These are phyloP conservation scores for Somateria mollissima DNA, from an alignment of 2,797 vertebrate species.

Conservation along the genomic window DNA sequence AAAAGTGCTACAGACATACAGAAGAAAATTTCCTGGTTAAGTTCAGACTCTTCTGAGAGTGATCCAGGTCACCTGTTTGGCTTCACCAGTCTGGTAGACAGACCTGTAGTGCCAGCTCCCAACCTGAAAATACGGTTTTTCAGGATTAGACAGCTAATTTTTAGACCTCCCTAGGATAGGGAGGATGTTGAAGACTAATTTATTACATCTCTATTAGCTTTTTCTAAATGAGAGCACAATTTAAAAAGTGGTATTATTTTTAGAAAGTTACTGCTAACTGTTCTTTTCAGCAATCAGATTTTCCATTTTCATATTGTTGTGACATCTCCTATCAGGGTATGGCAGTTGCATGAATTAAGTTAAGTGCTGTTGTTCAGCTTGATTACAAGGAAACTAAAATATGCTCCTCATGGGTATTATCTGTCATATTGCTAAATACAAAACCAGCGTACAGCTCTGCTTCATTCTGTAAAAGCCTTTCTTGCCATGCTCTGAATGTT, in stretches of 20 bases:
- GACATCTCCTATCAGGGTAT: slow-evolving; percentile 41
- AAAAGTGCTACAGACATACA: not conserved
- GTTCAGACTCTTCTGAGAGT: not conserved
- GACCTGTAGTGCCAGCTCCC: not conserved
- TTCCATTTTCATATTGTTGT: slow-evolving; percentile 45
- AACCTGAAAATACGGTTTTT: not conserved
- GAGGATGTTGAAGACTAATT: not conserved
- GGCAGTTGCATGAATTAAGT: slow-evolving; percentile 59
- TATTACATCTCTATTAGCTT: not conserved
- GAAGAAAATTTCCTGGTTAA: not conserved
- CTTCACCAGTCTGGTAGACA: not conserved
- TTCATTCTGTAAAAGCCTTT: not conserved
- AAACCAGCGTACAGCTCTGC: not conserved
- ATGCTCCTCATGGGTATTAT: slow-evolving; percentile 2
- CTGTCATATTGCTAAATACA: slow-evolving; percentile 8
- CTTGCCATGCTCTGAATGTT: not conserved
- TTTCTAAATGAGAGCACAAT: not conserved
- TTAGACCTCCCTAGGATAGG: not conserved
- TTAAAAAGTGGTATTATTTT: not conserved
- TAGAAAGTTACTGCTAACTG: slow-evolving; percentile 22
- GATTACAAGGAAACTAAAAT: slow-evolving; percentile 59
- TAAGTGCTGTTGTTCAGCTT: slow-evolving; percentile 64
- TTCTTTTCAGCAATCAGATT: slow-evolving; percentile 13
- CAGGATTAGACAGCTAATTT: not conserved
- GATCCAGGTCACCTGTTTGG: not conserved